Evolutionary conservation across 2,797 vertebrate genomes (phyloP).

Genomic region (Alosa sapidissima): DNA sequence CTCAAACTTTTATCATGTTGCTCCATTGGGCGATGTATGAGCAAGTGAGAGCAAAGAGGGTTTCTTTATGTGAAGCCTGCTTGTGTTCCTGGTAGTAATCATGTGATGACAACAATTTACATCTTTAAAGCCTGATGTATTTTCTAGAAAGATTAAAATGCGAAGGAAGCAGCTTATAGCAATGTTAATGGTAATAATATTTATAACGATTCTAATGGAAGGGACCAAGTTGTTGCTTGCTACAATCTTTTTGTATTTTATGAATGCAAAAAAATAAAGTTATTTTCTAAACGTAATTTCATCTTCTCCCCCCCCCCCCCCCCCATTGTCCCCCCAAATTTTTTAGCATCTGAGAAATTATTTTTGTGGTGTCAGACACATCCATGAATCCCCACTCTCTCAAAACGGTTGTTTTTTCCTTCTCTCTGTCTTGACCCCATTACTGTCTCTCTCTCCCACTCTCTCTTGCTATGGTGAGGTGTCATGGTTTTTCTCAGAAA

Average conservation of each 20-base stretch:
- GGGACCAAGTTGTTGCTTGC: slow-evolving; percentile 64
- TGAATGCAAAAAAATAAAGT: slow-evolving; percentile 67
- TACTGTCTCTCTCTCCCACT: background rate
- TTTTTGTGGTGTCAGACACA: slow-evolving; percentile 2
- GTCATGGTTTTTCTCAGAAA: slow-evolving; percentile 14
- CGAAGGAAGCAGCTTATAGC: slow-evolving; percentile 63
- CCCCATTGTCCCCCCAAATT: background rate
- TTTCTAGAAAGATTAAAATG: slow-evolving; percentile 59
- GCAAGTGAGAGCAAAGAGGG: slow-evolving; percentile 39
- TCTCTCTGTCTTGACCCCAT: background rate
- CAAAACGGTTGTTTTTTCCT: slow-evolving; percentile 11
- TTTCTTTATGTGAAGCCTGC: slow-evolving; percentile 48
- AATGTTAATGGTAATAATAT: slow-evolving; percentile 81
- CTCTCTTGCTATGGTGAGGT: slow-evolving; percentile 2
- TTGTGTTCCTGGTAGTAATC: slow-evolving; percentile 53
- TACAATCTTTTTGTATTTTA: slow-evolving; percentile 68
- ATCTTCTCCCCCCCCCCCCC: background rate
- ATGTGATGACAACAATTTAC: slow-evolving; percentile 70
- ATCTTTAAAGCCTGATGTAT: slow-evolving; percentile 63
- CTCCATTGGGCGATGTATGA: slow-evolving; percentile 45
- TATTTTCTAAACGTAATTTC: slow-evolving; percentile 61
- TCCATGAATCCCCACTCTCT: background rate
- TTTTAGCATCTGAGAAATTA: background rate
- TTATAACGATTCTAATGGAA: slow-evolving; percentile 75
- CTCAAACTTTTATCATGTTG: slow-evolving; percentile 59